phyloP scores from a whole-genome alignment of 2,888 invertebrate genomes.

The Flabesymbios commensalis region DNA sequence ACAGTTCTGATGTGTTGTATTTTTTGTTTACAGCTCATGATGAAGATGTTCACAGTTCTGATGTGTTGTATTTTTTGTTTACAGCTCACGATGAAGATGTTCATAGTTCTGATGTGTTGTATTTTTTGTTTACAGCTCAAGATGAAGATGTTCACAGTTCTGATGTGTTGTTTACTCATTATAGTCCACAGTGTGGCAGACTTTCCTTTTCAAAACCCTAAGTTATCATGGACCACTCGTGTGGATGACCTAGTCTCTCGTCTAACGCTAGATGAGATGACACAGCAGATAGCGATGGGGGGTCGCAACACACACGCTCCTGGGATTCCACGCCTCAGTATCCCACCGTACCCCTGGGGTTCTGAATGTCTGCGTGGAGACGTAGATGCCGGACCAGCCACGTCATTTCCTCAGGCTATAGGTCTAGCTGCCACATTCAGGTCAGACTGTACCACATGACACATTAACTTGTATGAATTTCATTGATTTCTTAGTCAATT shows the following conservation, averaged over 20 bases:
- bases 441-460: constrained; percentile 30
- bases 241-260: constrained; percentile 51
- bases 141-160: too few species aligned
- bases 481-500: too few species aligned
- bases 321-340: constrained; percentile 46
- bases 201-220: constrained; percentile 50
- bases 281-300: constrained; percentile 26
- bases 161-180: too few species aligned
- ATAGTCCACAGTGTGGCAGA: too few species aligned
- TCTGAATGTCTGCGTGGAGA: constrained; percentile 57
- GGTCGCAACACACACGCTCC: constrained; percentile 40
- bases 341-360: constrained; percentile 52
- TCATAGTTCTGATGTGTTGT: too few species aligned
- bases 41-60: too few species aligned
- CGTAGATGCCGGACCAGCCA: constrained; percentile 48
- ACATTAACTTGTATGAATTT: neutral
- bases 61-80: too few species aligned
- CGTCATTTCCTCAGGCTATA: constrained; percentile 54
- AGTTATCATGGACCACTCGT: constrained; percentile 47
- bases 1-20: too few species aligned
- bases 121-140: too few species aligned
- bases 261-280: constrained; percentile 47
- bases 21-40: too few species aligned
- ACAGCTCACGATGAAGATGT: too few species aligned
- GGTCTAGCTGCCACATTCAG: constrained; percentile 57